Evolutionary conservation across 2,888 invertebrate species (phyloP).

Genomic region (Leptopilina drosophilae): DNA sequence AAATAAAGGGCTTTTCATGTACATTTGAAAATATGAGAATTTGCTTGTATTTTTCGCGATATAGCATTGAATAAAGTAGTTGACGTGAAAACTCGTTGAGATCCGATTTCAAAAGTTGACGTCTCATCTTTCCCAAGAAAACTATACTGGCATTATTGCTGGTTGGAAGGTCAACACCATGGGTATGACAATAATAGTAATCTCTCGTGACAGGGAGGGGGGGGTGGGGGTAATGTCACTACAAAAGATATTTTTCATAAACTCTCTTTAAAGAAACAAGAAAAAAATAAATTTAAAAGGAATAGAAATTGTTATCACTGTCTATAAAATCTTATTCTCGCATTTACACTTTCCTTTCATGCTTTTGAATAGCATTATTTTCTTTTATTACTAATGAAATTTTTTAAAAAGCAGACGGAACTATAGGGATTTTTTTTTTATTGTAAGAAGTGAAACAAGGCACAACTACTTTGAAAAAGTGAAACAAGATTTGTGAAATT

Average conservation of each 20-base stretch:
- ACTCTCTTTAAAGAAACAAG: background rate
- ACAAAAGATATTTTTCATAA: background rate
- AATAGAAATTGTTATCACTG: background rate
- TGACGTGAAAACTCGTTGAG: slow-evolving; percentile 12
- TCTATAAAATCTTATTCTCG: background rate
- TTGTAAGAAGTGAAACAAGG: too few species aligned
- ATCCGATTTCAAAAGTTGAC: slow-evolving; percentile 34
- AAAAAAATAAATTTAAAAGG: background rate
- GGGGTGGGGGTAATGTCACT: background rate
- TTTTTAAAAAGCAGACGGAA: too few species aligned
- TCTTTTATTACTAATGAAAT: too few species aligned
- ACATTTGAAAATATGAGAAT: background rate
- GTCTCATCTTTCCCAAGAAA: slow-evolving; percentile 24
- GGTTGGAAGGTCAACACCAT: background rate
- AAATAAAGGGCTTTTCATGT: background rate
- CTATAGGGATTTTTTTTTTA: too few species aligned
- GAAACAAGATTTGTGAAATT: too few species aligned
- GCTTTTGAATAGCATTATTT: too few species aligned
- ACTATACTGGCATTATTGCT: slow-evolving; percentile 20
- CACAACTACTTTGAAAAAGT: too few species aligned
- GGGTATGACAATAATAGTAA: slow-evolving; percentile 1
- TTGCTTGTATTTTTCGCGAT: slow-evolving; percentile 6
- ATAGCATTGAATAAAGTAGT: background rate
- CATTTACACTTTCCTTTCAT: too few species aligned
- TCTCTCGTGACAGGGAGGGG: background rate